Percentiles rank a stretch among this genome's conserved stretches.
Evolutionary conservation across 2,888 invertebrate genomes (phyloP).

Genomic region (Sphaeridia pumilis): DNA sequence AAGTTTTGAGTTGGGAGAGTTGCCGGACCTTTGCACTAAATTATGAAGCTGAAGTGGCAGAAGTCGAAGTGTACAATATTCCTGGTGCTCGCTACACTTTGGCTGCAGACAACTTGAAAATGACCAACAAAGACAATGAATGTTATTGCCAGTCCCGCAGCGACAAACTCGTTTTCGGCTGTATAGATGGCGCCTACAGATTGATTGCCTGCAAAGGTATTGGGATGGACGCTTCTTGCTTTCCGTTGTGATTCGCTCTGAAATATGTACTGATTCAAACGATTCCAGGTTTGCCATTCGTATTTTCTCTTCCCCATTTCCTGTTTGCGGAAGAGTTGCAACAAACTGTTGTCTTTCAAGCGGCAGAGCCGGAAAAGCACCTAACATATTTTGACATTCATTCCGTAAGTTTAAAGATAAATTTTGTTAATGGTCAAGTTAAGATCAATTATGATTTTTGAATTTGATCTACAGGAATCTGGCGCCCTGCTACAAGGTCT

Average conservation of each 20-base stretch:
- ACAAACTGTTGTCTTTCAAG: background rate
- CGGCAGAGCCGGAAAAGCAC: conserved; percentile 7
- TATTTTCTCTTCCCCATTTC: conserved; percentile 16
- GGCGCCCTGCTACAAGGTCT: conserved; percentile 26
- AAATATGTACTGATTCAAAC: conserved; percentile 4
- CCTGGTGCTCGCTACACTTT: too few species aligned
- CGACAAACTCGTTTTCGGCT: conserved; percentile 1
- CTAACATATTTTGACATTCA: conserved; percentile 14
- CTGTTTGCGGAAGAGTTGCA: conserved; percentile 3
- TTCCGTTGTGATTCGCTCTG: conserved; percentile 5
- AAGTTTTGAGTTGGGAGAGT: too few species aligned
- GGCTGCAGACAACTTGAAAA: too few species aligned
- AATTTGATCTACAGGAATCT: conserved; percentile 19
- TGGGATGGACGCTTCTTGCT: background rate
- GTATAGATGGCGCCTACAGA: conserved; percentile 16
- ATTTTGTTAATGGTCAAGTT: background rate
- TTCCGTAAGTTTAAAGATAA: conserved; percentile 9
- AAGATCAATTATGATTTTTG: background rate
- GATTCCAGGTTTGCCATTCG: conserved; percentile 13
- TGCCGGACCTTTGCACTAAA: conserved; percentile 28
- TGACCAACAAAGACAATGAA: conserved; percentile 18
- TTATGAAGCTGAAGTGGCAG: too few species aligned
- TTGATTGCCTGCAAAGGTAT: conserved; percentile 15
- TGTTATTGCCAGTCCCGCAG: conserved; percentile 19
- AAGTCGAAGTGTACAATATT: too few species aligned